phyloP scores from a whole-genome alignment of 2,797 vertebrate species.

The Phaenicophaeus curvirostris region DNA sequence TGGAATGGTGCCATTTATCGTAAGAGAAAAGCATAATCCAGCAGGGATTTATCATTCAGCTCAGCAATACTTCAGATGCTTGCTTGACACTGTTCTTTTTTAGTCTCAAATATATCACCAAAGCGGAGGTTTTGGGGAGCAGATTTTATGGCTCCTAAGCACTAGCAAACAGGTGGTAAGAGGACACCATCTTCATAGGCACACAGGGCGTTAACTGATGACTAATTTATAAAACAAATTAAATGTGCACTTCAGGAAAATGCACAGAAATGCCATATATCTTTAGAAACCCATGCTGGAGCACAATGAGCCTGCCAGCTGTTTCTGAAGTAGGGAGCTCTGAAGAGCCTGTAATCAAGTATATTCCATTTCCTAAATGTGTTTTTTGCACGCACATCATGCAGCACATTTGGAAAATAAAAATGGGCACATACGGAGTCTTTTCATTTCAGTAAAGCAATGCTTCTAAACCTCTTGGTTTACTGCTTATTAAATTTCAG shows the following conservation, averaged over 20 bases:
- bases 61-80: neutral
- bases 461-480: accelerated
- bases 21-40: neutral
- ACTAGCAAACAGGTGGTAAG: neutral
- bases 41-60: neutral
- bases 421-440: accelerated
- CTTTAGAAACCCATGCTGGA: neutral
- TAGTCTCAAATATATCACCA: neutral
- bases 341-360: neutral
- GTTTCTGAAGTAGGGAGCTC: neutral
- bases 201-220: neutral
- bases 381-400: neutral
- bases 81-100: neutral
- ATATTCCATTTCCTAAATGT: neutral
- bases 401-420: neutral
- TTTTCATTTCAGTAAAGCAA: neutral
- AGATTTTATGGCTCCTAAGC: neutral
- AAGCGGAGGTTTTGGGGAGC: neutral
- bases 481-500: neutral
- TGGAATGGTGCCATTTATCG: neutral
- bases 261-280: neutral
- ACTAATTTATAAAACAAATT: neutral
- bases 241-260: neutral
- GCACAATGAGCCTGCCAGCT: neutral
- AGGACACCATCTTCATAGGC: neutral